Base-by-base conservation (phyloP, 2,797 vertebrate species). In the Sciaenops ocellatus region DNA sequence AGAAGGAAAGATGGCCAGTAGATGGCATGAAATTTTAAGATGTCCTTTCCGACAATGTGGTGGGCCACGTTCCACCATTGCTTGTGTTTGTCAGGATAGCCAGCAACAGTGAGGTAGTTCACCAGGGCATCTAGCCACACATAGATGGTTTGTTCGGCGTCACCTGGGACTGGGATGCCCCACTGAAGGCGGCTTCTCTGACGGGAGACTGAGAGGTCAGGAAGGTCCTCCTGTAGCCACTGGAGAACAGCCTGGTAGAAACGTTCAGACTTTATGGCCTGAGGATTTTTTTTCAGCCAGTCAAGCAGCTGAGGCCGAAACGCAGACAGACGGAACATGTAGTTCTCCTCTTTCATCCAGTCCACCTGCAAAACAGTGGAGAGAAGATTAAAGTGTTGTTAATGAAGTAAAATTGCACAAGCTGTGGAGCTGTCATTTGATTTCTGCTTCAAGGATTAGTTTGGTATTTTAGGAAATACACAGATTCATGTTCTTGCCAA, bases 121-220 rank as follows among this genome's bases (percentile, higher is more conserved):
- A 99, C 97, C 78, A 99, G 87, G 59, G 98, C 98, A 2, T 99
- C 98, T 1, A 99, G 89, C 98, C 98, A 99, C 1, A 99, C 98
- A 0, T 99, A 99, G 74, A 99, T 93, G 1, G 97, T 98, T 72
- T 99, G 98, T 0, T 95, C 95, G 0, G 95, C 72, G 71, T 99
- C 98, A 0, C 86, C 80, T 0, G 98, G 98, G 38, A 99, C 98
- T 0, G 96, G 95, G 74, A 99, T 96, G 18, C 98, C 98, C 98
- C 98, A 99, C 70, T 95, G 95, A 54, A 99, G 94, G 13, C 97
- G 96, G 84, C 90, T 96, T 26, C 96, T 95, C 87, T 96, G 96
- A 0, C 98, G 97, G 1, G 98, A 99, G 17, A 99, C 96, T 0
- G 98, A 99, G 47, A 99, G 90, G 83, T 99, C 97, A 0, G 96